Conservation (phyloP, 2,113 vertebrate species). For the Leptosomus discolor region DNA sequence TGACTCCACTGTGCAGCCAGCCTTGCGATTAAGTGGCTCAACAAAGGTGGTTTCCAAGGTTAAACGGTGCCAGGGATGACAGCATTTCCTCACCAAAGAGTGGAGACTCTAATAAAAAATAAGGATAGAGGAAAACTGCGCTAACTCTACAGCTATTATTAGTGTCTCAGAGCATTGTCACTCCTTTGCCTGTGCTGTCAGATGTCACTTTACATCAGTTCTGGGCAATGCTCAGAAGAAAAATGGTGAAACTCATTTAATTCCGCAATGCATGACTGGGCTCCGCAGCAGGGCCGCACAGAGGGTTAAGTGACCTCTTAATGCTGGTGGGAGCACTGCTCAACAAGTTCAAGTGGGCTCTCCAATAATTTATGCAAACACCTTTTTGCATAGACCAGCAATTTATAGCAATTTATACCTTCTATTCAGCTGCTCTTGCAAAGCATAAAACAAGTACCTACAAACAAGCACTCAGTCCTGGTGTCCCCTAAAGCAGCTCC, state of each 20-base stretch:
- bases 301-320: conserved; percentile 50
- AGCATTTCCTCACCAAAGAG: conserved; percentile 16
- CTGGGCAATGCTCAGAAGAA: conserved; percentile 21
- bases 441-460: not conserved
- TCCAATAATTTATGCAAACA: conserved; percentile 49
- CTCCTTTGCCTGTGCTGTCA: conserved; percentile 46
- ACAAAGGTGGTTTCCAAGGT: conserved; percentile 56
- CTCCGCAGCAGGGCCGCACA: not conserved
- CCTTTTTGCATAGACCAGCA: conserved; percentile 18
- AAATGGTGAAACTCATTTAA: conserved; percentile 42
- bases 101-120: conserved; percentile 43
- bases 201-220: conserved; percentile 63
- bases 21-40: conserved; percentile 30
- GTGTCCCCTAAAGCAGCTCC: not conserved
- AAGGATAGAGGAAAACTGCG: conserved; percentile 32
- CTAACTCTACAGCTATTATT: conserved; percentile 56
- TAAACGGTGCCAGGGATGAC: conserved; percentile 46
- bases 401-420: conserved; percentile 23
- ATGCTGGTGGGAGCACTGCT: conserved; percentile 23
- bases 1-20: conserved; percentile 17
- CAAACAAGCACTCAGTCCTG: not conserved
- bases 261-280: conserved; percentile 23
- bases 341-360: conserved; percentile 39
- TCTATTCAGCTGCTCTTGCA: not conserved
- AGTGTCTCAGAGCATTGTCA: conserved; percentile 31